phyloP scores from a whole-genome alignment of 1,140 invertebrate genomes.

The Hylaeus volcanicus region DNA sequence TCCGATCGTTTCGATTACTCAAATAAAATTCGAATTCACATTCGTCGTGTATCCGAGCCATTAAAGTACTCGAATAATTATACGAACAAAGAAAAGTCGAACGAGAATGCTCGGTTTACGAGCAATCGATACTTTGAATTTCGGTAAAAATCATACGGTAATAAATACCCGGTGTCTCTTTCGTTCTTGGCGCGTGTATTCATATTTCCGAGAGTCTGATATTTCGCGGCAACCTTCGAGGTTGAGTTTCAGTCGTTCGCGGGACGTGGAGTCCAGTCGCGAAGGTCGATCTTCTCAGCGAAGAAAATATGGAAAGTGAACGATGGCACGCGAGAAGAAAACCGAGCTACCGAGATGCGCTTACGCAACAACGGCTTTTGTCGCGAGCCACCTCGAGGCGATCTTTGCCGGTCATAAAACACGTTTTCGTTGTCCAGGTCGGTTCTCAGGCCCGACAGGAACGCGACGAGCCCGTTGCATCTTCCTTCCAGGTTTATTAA shows the following conservation, averaged over 20 bases:
- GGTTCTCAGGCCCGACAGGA: neutral
- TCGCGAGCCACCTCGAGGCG: conserved; percentile 2
- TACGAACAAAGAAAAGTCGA: too few species aligned
- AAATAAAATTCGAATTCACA: too few species aligned
- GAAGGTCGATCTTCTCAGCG: conserved; percentile 13
- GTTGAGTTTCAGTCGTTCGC: conserved; percentile 14
- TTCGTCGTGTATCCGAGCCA: too few species aligned
- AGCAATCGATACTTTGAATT: too few species aligned
- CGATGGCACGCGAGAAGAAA: conserved; percentile 35
- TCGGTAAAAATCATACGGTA: too few species aligned
- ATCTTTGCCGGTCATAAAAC: conserved; percentile 6
- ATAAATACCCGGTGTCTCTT: too few species aligned
- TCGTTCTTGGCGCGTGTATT: too few species aligned
- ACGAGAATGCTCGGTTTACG: too few species aligned
- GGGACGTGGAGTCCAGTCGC: neutral
- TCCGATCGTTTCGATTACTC: too few species aligned
- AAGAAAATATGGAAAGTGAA: conserved; percentile 49
- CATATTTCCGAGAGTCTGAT: neutral
- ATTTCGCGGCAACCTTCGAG: conserved; percentile 7
- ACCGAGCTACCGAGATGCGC: conserved; percentile 33
- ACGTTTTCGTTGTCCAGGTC: conserved; percentile 21
- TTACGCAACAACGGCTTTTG: conserved; percentile 34
- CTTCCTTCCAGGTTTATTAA: too few species aligned
- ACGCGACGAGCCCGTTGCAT: neutral
- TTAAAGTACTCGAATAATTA: too few species aligned